Percentiles rank a stretch among this genome's conserved stretches.
phyloP scores from a whole-genome alignment of 23 tunicate genomes.

The Diplosoma virens region DNA sequence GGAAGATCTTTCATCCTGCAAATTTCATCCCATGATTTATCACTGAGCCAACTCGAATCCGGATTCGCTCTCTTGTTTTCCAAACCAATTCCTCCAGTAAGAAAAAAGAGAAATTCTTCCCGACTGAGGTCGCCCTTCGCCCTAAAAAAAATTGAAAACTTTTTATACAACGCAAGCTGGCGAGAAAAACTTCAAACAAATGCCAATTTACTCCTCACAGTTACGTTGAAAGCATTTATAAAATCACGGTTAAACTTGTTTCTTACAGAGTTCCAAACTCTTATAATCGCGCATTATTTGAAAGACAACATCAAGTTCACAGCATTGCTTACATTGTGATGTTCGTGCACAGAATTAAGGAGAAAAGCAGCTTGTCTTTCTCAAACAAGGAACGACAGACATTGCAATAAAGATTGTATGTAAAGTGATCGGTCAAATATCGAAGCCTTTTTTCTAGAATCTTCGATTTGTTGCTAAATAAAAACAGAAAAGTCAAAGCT shows the following conservation, averaged over 20 bases:
- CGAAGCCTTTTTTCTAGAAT: constrained; percentile 92
- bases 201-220: no score
- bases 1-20: constrained; percentile 94
- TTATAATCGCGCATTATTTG: background rate
- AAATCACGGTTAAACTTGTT: no score
- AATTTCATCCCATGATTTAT: constrained; percentile 97
- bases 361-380: constrained; percentile 94
- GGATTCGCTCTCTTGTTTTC: constrained; percentile 96
- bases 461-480: constrained; percentile 85
- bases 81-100: constrained; percentile 97
- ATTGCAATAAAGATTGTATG: constrained; percentile 99
- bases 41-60: constrained; percentile 86
- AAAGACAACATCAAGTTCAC: no score
- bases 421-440: constrained; percentile 95
- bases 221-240: no score
- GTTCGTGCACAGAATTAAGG: constrained; percentile 91
- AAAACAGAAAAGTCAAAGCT: no score
- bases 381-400: constrained; percentile 98
- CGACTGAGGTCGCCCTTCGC: constrained; percentile 76
- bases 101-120: constrained; percentile 93
- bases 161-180: no score
- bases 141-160: constrained; percentile 30
- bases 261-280: no score
- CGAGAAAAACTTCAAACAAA: no score
- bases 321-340: constrained; percentile 79